phyloP scores from a whole-genome alignment of 1,140 invertebrate species.

The Melipona quadrifasciata region DNA sequence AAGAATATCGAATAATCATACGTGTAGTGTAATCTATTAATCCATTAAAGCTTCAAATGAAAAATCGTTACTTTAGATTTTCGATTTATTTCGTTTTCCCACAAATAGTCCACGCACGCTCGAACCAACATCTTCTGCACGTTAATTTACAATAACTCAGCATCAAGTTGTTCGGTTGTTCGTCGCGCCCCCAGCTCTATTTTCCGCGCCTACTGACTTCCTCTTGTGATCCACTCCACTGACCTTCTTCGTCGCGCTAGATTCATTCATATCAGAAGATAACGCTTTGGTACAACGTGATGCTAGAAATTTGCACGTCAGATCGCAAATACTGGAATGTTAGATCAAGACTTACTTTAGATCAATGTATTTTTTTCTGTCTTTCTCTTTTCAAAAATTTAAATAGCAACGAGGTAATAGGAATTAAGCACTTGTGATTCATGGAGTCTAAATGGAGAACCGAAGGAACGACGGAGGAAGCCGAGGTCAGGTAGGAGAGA shows the following conservation, averaged over 20 bases:
- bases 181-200: not conserved
- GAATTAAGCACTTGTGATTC: constrained; percentile 28
- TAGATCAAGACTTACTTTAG: not conserved
- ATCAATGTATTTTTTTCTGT: not conserved
- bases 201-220: not conserved
- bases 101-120: too few relatives aligned
- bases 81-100: too few relatives aligned
- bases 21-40: too few relatives aligned
- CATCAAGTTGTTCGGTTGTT: not conserved
- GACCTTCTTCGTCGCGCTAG: not conserved
- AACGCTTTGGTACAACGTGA: not conserved
- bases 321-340: not conserved
- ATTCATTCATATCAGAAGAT: not conserved
- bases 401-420: not conserved
- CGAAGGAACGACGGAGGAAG: not conserved
- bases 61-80: too few relatives aligned
- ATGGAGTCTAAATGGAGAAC: constrained; percentile 6
- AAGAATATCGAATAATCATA: too few relatives aligned
- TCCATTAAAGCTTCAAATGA: too few relatives aligned
- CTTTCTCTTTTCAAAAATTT: not conserved
- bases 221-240: constrained; percentile 4
- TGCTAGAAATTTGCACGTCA: not conserved
- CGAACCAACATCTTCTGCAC: too few relatives aligned
- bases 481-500: not conserved
- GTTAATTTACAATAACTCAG: too few relatives aligned